Evolutionary conservation across 2,113 vertebrate species (phyloP).

Genomic region (Daboia siamensis): DNA sequence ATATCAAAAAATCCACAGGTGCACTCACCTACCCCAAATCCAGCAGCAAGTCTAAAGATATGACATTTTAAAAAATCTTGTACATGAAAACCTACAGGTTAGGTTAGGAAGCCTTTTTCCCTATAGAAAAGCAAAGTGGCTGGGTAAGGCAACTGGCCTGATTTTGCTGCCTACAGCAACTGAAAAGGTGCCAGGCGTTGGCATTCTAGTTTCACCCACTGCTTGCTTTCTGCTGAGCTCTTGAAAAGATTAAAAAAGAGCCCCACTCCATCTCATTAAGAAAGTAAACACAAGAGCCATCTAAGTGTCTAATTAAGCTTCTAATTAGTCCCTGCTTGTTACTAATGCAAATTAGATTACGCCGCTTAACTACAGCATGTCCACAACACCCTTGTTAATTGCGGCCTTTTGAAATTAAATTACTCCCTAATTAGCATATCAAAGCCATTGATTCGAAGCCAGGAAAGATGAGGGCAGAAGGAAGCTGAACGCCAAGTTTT

Average conservation of each 20-base stretch:
- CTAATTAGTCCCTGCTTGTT: conserved; percentile 99
- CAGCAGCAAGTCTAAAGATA: not conserved
- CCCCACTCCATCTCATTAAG: conserved; percentile 97
- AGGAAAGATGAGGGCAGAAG: conserved; percentile 83
- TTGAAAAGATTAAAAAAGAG: conserved; percentile 74
- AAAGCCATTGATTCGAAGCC: conserved; percentile 99
- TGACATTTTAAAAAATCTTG: not conserved
- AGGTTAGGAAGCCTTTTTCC: not conserved
- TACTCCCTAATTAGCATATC: conserved; percentile 99
- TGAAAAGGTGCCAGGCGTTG: conserved; percentile 1
- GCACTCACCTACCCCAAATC: not conserved
- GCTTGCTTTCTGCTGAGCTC: conserved; percentile 54
- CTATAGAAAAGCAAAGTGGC: not conserved
- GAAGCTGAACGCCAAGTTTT: conserved; percentile 98
- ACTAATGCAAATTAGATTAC: conserved; percentile 99
- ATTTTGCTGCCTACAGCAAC: not conserved
- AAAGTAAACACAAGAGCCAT: conserved; percentile 99
- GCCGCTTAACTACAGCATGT: conserved; percentile 99
- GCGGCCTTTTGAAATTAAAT: conserved; percentile 99
- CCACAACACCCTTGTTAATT: conserved; percentile 99
- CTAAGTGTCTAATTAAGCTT: conserved; percentile 99
- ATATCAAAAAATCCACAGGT: not conserved
- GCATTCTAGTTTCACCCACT: conserved; percentile 32
- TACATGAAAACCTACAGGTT: not conserved
- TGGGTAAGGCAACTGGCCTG: not conserved